Evolutionary conservation across 2,888 invertebrate genomes (phyloP).

Genomic region (Melanostoma mellinum): DNA sequence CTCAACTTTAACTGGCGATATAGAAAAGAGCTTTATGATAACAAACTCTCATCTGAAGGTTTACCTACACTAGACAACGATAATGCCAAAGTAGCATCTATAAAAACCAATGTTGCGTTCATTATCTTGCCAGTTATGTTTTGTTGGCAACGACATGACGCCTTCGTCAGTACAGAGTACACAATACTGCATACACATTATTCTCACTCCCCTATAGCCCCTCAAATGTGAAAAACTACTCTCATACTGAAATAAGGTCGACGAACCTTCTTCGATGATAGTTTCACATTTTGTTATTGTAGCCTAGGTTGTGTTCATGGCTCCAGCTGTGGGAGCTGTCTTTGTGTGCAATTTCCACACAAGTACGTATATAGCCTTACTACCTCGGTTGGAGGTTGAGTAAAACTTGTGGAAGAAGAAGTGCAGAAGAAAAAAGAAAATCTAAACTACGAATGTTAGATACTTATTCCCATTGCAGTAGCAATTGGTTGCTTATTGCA

Average conservation of each 20-base stretch:
- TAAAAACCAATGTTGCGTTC: too few relatives aligned
- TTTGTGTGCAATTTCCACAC: slow-evolving; percentile 56
- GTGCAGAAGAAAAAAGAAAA: slow-evolving; percentile 18
- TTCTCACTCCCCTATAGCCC: slow-evolving; percentile 21
- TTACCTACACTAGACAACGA: too few relatives aligned
- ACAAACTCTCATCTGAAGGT: too few relatives aligned
- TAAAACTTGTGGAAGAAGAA: background rate
- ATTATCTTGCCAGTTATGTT: too few relatives aligned
- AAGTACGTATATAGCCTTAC: slow-evolving; percentile 1
- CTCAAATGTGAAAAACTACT: slow-evolving; percentile 64
- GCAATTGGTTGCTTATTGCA: slow-evolving; percentile 68
- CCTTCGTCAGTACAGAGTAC: slow-evolving; percentile 1
- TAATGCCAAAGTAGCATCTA: too few relatives aligned
- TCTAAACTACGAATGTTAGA: slow-evolving; percentile 54
- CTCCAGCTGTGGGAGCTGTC: slow-evolving; percentile 44
- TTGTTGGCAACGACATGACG: slow-evolving; percentile 31
- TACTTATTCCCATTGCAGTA: slow-evolving; percentile 69
- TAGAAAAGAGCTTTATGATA: too few relatives aligned
- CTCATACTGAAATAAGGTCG: slow-evolving; percentile 69
- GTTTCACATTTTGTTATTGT: slow-evolving; percentile 71
- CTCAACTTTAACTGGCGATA: too few relatives aligned
- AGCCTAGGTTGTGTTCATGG: slow-evolving; percentile 26
- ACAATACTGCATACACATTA: slow-evolving; percentile 10
- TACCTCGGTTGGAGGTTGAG: background rate
- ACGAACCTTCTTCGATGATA: slow-evolving; percentile 64